Percentiles rank a stretch among this genome's conserved stretches.
phyloP scores from a whole-genome alignment of 2,113 vertebrate species.

The Alces alces region DNA sequence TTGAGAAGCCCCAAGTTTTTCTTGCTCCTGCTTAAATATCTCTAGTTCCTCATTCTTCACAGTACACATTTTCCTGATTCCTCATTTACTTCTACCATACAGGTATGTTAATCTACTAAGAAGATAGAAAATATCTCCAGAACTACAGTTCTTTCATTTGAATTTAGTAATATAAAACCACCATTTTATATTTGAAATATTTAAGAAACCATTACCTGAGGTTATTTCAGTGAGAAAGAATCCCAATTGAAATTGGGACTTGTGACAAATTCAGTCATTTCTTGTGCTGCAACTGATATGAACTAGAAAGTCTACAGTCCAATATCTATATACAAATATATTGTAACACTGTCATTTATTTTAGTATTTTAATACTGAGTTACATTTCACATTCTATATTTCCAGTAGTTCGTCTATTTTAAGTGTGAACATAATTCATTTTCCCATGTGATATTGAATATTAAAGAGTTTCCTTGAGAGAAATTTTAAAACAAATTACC shows the following conservation, averaged over 20 bases:
- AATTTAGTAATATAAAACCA: constrained; percentile 4
- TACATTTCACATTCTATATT: not conserved
- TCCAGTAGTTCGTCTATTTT: not conserved
- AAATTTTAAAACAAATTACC: not conserved
- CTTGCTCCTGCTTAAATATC: not conserved
- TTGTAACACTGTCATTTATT: not conserved
- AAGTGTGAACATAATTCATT: not conserved
- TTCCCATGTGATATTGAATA: not conserved
- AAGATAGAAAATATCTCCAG: not conserved
- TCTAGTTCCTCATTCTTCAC: not conserved
- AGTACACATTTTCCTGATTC: not conserved
- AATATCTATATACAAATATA: not conserved
- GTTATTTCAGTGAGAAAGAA: not conserved
- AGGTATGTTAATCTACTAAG: not conserved
- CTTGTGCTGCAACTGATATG: not conserved
- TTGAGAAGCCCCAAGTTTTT: not conserved
- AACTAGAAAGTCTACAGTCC: not conserved
- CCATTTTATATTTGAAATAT: not conserved
- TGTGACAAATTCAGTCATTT: not conserved
- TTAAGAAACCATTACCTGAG: not conserved
- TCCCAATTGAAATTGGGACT: not conserved
- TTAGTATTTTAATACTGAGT: not conserved
- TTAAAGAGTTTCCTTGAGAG: not conserved
- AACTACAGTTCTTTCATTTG: not conserved
- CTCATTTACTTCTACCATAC: not conserved